phyloP scores from a whole-genome alignment of 2,888 invertebrate species.

The Dromius quadrimaculatus region DNA sequence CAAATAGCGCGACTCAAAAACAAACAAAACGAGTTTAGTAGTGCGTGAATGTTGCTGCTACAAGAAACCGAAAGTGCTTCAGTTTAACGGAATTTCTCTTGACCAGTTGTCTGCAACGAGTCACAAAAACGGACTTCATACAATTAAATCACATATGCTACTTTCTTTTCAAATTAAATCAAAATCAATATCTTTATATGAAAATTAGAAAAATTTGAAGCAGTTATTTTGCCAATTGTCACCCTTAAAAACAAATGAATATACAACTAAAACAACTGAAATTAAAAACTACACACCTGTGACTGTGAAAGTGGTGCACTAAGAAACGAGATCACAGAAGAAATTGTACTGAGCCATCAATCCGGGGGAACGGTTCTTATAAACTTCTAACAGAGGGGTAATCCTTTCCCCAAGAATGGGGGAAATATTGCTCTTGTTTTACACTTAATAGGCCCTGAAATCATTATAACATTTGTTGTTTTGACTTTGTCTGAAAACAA shows the following conservation, averaged over 20 bases:
- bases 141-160: constrained; percentile 14
- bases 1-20: constrained; percentile 8
- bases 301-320: constrained; percentile 46
- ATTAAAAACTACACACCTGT: constrained; percentile 48
- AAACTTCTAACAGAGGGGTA: constrained; percentile 44
- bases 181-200: too few relatives aligned
- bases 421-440: constrained; percentile 14
- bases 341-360: constrained; percentile 39
- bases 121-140: constrained; percentile 12
- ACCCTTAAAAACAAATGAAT: too few relatives aligned
- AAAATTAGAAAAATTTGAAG: too few relatives aligned
- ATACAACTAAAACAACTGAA: neutral
- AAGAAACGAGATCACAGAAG: constrained; percentile 45
- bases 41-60: constrained; percentile 35
- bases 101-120: constrained; percentile 1
- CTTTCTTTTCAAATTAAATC: constrained; percentile 40
- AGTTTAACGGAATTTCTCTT: constrained; percentile 47
- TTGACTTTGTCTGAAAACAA: too few relatives aligned
- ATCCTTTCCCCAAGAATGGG: constrained; percentile 40
- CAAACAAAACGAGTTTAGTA: constrained; percentile 32
- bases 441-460: too few relatives aligned
- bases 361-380: constrained; percentile 41
- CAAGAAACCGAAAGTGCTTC: constrained; percentile 45
- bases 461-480: too few relatives aligned
- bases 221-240: too few relatives aligned